Evolutionary conservation across 2,797 vertebrate species (phyloP), one percentile per base, ranked within the genome.

Genomic region (Spinibarbus caldwelli): DNA sequence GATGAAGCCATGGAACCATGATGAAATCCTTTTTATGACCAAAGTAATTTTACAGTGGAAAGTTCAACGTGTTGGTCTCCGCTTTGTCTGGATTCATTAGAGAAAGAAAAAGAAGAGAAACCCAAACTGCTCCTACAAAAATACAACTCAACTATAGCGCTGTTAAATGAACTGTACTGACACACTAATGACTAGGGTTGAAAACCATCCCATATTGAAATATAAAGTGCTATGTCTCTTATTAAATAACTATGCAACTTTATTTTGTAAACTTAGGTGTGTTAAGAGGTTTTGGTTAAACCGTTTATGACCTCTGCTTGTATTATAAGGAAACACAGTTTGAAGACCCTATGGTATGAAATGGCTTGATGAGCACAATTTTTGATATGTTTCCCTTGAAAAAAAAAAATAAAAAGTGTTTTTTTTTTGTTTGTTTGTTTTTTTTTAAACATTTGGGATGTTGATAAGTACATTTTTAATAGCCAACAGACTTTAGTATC

Each of bases 1-100:
- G 66, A 72, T 92, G 87, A 93, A 80, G 87, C 93, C 91, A 92
- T 87, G 59, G 6, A 36, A 41, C 80, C 38, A 3, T 85, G 84
- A 89, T 91, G 79, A 90, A 84, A 85, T 80, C 41, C 1, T 52
- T 59, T 72, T 84, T 79, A 84, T 57, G 31, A 59, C 78, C 41
- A 19, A 73, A 89, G 87, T 87, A 41, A 86, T 86, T 76, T 73
- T 87, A 81, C 57, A 68, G 77, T 85, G 85, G 88, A 92, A 92
- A 91, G 67, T 57, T 64, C 3, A 31, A 31, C 29, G 3, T 72
- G 34, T 31, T 70, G 23, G 62, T 49, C 64, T 80, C 11, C 8
- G 19, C 67, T 57, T 71, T 23, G 49, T 38, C 47, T 82, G 67
- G 66, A 57, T 72, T 72, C 64, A 59, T 71, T 71, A 41, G 31